Evolutionary conservation across 2,888 invertebrate species (phyloP), one percentile per base, ranked within the genome.

Genomic region (Eubasilissa splendida): DNA sequence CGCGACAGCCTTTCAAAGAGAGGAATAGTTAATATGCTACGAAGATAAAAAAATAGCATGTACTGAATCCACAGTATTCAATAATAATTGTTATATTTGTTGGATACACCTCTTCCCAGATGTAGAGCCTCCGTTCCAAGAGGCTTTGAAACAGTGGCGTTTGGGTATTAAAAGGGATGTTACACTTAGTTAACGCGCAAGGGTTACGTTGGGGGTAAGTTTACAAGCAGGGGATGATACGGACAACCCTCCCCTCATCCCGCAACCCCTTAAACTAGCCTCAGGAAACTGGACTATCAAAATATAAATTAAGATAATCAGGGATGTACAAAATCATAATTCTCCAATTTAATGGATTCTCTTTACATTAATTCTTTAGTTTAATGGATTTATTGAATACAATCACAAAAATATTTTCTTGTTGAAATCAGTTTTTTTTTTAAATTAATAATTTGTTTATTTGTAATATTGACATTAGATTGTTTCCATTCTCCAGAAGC

Each of bases 151-250:
- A 70, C 70, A 56, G 77, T 59, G 42, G 77, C 70, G 59, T 56
- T 65, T 59, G 76, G 83, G 81, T 81, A 83, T 82, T 83, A 82
- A 80, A 79, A 79, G 81, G 83, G 82, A 80, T 82, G 83, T 83
- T 83, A 80, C 83, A 83, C 82, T 83, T 83, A 83, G 83, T 83
- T 82, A 83, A 83, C 83, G 82, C 82, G 78, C 63, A 73, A 76
- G 77, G 80, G 82, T 80, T 82, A 77, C 70, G 80, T 59, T 73
- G 74, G 80, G 83, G 83, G 73, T 77, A 83, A 83, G 79, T 81
- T 80, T 76, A 83, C 83, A 83, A 81, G 81, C 77, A 60, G 76
- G 78, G 80, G 68, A 60, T 77, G 71, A 73, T 60, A 80, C 58
- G 80, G 77, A 53, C 77, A 56, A 58, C 66, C 59, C 73, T 42